phyloP scores from a whole-genome alignment of 2,113 vertebrate genomes.

The Neodon shergylaensis region DNA sequence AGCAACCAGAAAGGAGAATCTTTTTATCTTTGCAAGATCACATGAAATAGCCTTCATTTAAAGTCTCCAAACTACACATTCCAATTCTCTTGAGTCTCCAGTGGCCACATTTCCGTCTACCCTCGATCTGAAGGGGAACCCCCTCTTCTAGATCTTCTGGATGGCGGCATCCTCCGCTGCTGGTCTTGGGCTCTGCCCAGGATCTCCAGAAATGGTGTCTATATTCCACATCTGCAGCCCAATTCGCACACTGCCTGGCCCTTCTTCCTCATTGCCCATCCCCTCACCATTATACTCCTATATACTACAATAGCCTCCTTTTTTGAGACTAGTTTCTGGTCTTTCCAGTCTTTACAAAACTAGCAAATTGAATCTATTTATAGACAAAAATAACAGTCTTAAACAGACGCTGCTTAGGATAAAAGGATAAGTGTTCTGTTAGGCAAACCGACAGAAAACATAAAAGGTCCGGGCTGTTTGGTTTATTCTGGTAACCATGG shows the following conservation, averaged over 20 bases:
- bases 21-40: not conserved
- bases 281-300: not conserved
- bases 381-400: not conserved
- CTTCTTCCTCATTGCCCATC: not conserved
- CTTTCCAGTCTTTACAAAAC: not conserved
- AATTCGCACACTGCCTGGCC: not conserved
- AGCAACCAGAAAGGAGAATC: not conserved
- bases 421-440: not conserved
- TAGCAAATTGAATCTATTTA: not conserved
- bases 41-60: not conserved
- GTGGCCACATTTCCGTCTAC: not conserved
- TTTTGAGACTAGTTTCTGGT: not conserved
- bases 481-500: not conserved
- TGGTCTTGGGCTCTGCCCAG: not conserved
- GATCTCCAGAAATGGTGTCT: not conserved
- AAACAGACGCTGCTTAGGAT: not conserved
- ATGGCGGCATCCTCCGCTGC: not conserved
- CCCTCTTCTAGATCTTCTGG: not conserved
- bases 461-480: not conserved
- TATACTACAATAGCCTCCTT: not conserved
- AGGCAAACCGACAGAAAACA: not conserved
- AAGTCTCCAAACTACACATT: not conserved
- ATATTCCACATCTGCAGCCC: not conserved
- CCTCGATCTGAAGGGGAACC: not conserved
- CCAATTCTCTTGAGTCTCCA: not conserved